Evolutionary conservation across 2,113 vertebrate genomes (phyloP).

Genomic region (Alaudala cheleensis): DNA sequence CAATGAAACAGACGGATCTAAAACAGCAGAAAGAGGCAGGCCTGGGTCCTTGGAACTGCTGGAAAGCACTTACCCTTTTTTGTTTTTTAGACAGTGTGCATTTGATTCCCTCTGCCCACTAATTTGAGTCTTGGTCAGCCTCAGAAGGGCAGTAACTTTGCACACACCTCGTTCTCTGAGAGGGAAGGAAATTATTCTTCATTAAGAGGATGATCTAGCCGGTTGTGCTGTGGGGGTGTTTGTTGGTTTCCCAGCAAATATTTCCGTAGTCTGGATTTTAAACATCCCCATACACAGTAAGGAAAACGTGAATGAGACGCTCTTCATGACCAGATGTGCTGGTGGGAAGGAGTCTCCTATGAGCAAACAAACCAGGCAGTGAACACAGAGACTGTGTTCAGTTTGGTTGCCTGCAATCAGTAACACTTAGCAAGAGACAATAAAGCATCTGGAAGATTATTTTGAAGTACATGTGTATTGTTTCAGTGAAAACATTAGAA

Average conservation of each 20-base stretch:
- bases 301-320: fast-evolving
- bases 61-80: background rate
- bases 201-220: background rate
- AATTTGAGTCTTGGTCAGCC: fast-evolving
- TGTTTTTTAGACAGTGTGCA: background rate
- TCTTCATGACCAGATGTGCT: background rate
- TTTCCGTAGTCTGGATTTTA: background rate
- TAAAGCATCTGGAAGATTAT: background rate
- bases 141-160: background rate
- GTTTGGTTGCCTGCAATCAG: background rate
- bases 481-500: background rate
- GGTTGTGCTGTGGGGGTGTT: background rate
- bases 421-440: background rate
- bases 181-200: background rate
- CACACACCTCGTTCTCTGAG: background rate
- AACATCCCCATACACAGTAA: background rate
- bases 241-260: background rate
- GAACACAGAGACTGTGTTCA: background rate
- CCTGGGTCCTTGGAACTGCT: background rate
- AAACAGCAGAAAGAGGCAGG: background rate
- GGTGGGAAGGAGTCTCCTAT: background rate
- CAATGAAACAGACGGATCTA: background rate
- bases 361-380: background rate
- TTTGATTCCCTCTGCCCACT: background rate
- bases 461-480: background rate